Evolutionary conservation across 2,888 invertebrate species (phyloP), one percentile per base, ranked within the genome.

Genomic region (Hipparchia semele): DNA sequence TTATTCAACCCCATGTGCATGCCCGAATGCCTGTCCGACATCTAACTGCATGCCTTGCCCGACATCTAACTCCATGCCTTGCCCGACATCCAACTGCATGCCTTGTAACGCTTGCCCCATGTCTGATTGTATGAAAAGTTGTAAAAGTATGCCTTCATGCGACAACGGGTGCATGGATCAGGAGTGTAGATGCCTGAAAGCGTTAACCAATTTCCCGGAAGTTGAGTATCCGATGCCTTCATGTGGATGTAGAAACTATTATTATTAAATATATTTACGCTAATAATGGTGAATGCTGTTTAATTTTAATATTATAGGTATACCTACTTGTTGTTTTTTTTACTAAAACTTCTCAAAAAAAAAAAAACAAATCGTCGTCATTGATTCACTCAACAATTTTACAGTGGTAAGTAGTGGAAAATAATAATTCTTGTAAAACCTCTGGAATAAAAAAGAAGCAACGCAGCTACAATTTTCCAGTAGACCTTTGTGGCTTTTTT

Each of bases 141-240:
- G 77, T 56, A 68, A 72, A 2, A 66, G 58, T 33, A 53, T 23
- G 46, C 59, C 33, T 5, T 8, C 53, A 5, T 59, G 68, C 23
- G 13, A 49, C 13, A 12, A 67, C 4, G 72, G 79, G 46, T 69
- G 73, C 51, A 54, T 6, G 3, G 75, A 75, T 39, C 68, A 70
- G 6, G 73, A 80, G 5, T 81, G 82, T 60, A 74, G 76, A 6
- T 78, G 78, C 7, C 73, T 73, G 64, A 80, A 81, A 49, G 74
- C 81, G 0, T 79, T 80, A 0, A 76, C 87, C 2, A 87, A 87
- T 72, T 91, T 86, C 76, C 90, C 91, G 0, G 89, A 90, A 73
- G 90, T 90, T 0, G 83, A 83, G 10, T 91, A 90, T 65, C 90
- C 91, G 0, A 67, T 58, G 58, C 58, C 59, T 60, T 39, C 80